Percentiles rank a stretch among this genome's conserved stretches.
phyloP scores from a whole-genome alignment of 2,797 vertebrate genomes.

The Eupleurogrammus muticus region DNA sequence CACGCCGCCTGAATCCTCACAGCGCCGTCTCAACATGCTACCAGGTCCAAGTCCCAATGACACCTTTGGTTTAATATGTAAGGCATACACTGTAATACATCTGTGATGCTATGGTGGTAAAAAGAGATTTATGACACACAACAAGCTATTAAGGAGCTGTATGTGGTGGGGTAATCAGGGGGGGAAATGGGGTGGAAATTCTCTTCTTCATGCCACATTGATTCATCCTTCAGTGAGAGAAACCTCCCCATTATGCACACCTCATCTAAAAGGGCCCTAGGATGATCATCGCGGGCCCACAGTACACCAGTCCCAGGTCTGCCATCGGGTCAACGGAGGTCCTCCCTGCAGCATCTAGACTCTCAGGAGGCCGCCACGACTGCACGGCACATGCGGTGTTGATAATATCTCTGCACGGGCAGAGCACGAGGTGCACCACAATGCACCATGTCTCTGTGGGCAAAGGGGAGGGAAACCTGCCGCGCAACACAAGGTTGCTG shows the following conservation, averaged over 20 bases:
- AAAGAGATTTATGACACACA: slow-evolving; percentile 87
- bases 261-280: slow-evolving; percentile 77
- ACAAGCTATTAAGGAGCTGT: slow-evolving; percentile 87
- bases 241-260: slow-evolving; percentile 84
- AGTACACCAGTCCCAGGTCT: slow-evolving; percentile 71
- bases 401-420: slow-evolving; percentile 46
- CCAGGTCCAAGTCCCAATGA: slow-evolving; percentile 49
- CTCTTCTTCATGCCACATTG: slow-evolving; percentile 89
- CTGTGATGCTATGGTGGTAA: slow-evolving; percentile 77
- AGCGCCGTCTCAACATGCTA: slow-evolving; percentile 42
- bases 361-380: slow-evolving; percentile 55
- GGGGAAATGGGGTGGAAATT: slow-evolving; percentile 88
- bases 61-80: slow-evolving; percentile 80
- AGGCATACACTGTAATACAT: slow-evolving; percentile 77
- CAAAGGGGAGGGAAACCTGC: neutral
- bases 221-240: slow-evolving; percentile 88
- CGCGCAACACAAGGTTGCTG: neutral
- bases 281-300: slow-evolving; percentile 62
- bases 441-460: slow-evolving; percentile 33
- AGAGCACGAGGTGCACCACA: neutral
- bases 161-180: slow-evolving; percentile 87
- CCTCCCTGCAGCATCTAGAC: slow-evolving; percentile 61
- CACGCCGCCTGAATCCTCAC: slow-evolving; percentile 34
- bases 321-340: slow-evolving; percentile 65
- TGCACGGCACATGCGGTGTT: slow-evolving; percentile 56